phyloP scores from a whole-genome alignment of 1,140 invertebrate genomes.

The Penaeus chinensis region DNA sequence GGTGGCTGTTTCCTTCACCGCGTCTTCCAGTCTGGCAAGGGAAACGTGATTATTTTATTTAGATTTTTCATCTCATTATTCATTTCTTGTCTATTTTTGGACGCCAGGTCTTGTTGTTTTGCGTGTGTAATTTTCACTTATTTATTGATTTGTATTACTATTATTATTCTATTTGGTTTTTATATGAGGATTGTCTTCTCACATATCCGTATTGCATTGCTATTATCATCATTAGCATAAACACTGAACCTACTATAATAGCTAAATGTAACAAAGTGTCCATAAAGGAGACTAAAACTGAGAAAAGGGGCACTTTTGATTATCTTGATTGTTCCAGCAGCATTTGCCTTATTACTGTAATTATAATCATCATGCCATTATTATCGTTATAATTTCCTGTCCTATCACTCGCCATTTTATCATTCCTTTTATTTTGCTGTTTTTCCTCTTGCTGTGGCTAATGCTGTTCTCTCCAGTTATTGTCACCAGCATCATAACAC shows the following conservation, averaged over 20 bases:
- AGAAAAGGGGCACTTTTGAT: too few species aligned
- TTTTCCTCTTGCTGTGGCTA: not conserved
- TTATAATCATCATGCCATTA: too few species aligned
- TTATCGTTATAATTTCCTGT: not conserved
- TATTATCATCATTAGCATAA: too few species aligned
- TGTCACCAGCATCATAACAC: too few species aligned
- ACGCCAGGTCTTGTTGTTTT: not conserved
- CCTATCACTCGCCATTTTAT: not conserved
- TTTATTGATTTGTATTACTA: not conserved
- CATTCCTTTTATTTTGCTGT: not conserved
- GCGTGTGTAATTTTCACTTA: not conserved
- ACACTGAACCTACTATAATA: too few species aligned
- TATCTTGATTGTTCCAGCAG: too few species aligned
- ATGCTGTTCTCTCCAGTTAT: not conserved
- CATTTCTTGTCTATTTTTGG: not conserved
- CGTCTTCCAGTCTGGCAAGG: slow-evolving; percentile 33
- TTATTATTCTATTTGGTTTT: not conserved
- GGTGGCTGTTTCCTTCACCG: slow-evolving; percentile 43
- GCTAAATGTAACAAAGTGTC: too few species aligned
- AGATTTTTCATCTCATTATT: not conserved
- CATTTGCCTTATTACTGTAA: too few species aligned
- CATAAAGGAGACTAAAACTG: too few species aligned
- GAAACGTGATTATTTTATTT: not conserved
- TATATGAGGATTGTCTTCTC: too few species aligned
- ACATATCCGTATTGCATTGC: too few species aligned